Conservation (phyloP, 1,140 invertebrate species). For the Hetaerina americana region DNA sequence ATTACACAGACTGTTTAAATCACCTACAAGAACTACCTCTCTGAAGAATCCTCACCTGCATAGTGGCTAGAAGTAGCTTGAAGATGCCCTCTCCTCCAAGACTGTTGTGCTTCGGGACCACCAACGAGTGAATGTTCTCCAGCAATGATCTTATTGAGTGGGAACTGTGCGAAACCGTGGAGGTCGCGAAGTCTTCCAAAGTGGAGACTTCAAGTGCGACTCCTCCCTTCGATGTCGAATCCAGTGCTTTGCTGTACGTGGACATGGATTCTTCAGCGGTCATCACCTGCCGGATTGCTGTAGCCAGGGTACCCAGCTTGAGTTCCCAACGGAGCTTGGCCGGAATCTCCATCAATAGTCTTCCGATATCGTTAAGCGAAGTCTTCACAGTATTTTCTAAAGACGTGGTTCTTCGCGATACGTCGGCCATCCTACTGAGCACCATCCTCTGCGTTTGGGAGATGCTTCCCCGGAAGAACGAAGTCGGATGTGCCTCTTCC, state of each 20-base stretch:
- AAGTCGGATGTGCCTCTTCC: neutral
- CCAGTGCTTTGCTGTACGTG: constrained; percentile 34
- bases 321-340: constrained; percentile 33
- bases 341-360: constrained; percentile 23
- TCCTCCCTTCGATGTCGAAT: neutral
- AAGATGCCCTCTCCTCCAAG: constrained; percentile 30
- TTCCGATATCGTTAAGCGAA: neutral
- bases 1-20: too few species aligned
- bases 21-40: too few species aligned
- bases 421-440: neutral
- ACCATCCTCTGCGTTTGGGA: neutral
- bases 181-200: constrained; percentile 49
- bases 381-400: neutral
- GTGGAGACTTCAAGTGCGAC: constrained; percentile 43
- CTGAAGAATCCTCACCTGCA: constrained; percentile 32
- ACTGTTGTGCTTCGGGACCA: constrained; percentile 31
- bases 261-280: constrained; percentile 39
- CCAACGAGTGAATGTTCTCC: constrained; percentile 45
- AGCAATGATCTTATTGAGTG: constrained; percentile 47
- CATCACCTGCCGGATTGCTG: constrained; percentile 41
- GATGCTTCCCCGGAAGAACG: neutral
- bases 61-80: constrained; percentile 29
- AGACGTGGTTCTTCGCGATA: neutral
- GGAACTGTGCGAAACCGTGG: constrained; percentile 45
- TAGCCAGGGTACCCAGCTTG: constrained; percentile 39